phyloP scores from a whole-genome alignment of 2,113 vertebrate species.

The Cnemophilus loriae region DNA sequence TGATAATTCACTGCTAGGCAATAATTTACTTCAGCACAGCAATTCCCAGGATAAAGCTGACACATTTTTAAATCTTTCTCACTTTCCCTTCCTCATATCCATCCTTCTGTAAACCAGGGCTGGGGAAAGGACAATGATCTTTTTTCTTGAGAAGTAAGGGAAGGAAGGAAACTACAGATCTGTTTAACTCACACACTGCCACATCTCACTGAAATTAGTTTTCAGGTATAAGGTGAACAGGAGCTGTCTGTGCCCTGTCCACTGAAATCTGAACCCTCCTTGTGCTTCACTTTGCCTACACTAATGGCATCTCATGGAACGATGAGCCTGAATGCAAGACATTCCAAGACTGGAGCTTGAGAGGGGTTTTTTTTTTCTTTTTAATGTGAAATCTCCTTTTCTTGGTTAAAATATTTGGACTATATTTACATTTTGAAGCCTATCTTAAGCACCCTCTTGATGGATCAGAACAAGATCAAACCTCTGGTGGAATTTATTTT shows the following conservation, averaged over 20 bases:
- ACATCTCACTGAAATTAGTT: not conserved
- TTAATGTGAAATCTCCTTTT: not conserved
- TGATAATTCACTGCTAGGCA: conserved; percentile 62
- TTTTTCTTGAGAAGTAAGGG: not conserved
- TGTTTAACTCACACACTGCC: not conserved
- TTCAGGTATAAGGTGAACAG: not conserved
- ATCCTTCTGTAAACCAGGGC: not conserved
- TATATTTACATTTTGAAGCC: not conserved
- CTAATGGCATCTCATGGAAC: not conserved
- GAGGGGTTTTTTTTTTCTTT: not conserved
- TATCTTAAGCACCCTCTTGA: not conserved
- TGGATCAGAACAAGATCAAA: not conserved
- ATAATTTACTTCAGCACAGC: conserved; percentile 35
- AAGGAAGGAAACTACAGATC: not conserved
- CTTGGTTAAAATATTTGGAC: not conserved
- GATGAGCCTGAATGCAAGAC: not conserved
- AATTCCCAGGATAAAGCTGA: not conserved
- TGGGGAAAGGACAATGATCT: not conserved
- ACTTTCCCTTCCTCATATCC: not conserved
- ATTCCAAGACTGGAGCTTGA: not conserved
- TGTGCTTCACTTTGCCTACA: not conserved
- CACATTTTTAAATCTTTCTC: conserved; percentile 27
- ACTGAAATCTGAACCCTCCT: not conserved
- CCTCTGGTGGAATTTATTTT: not conserved
- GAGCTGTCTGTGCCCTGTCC: not conserved